phyloP scores from a whole-genome alignment of 2,797 vertebrate genomes.

The Psittacula echo region DNA sequence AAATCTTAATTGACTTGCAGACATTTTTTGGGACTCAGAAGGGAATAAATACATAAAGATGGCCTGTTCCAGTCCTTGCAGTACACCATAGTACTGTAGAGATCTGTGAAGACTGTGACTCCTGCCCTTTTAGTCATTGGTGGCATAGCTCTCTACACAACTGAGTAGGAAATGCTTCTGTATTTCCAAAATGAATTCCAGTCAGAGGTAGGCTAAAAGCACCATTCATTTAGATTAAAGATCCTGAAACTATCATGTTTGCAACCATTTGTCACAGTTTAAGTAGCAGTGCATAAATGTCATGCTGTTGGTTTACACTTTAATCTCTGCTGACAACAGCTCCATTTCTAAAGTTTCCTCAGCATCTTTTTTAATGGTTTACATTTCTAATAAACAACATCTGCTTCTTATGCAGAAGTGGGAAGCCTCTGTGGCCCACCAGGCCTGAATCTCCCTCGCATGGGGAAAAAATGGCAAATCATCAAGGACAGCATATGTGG shows the following conservation, averaged over 20 bases:
- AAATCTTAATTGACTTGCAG: conserved; percentile 38
- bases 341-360: conserved; percentile 63
- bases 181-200: conserved; percentile 68
- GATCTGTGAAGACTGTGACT: neutral
- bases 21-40: neutral
- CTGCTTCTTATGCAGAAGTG: neutral
- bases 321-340: conserved; percentile 68
- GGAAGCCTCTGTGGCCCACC: neutral
- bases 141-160: neutral
- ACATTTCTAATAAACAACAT: conserved; percentile 1
- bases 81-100: neutral
- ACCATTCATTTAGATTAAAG: conserved; percentile 69
- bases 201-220: conserved; percentile 70
- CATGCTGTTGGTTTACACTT: conserved; percentile 56
- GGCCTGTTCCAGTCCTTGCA: neutral
- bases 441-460: neutral
- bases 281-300: conserved; percentile 70
- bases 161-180: conserved; percentile 25
- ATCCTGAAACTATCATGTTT: conserved; percentile 64
- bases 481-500: neutral
- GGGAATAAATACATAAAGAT: neutral
- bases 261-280: conserved; percentile 68
- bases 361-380: conserved; percentile 27
- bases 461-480: neutral
- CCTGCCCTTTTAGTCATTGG: neutral